Conservation (phyloP, 1,140 invertebrate species). For the Sarcophaga peregrina region DNA sequence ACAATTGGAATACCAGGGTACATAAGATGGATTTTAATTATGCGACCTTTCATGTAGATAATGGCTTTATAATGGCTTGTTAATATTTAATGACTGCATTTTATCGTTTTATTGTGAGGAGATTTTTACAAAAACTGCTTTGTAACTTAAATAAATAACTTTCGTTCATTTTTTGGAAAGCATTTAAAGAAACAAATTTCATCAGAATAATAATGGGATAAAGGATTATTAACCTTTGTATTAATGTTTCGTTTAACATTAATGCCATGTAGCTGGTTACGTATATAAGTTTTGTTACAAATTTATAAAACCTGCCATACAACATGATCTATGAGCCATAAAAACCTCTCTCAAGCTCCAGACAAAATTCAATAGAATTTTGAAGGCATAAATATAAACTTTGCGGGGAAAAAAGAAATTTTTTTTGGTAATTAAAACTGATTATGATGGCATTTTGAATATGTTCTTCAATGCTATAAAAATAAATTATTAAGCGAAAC, state of each 20-base stretch:
- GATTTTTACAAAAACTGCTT: too few relatives aligned
- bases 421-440: slow-evolving; percentile 33
- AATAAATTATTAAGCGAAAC: slow-evolving; percentile 28
- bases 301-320: neutral
- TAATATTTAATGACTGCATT: too few relatives aligned
- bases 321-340: neutral
- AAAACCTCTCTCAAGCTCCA: neutral
- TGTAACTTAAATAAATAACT: too few relatives aligned
- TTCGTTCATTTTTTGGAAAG: too few relatives aligned
- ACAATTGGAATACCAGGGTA: too few relatives aligned
- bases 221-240: neutral
- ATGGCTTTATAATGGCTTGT: too few relatives aligned
- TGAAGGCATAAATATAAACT: neutral
- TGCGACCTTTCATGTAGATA: too few relatives aligned
- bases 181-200: too few relatives aligned
- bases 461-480: slow-evolving; percentile 13
- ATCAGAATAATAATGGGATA: neutral
- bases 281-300: neutral
- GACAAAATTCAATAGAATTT: too few relatives aligned
- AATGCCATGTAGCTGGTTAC: neutral
- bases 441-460: slow-evolving; percentile 14
- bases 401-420: too few relatives aligned
- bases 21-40: too few relatives aligned
- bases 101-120: too few relatives aligned
- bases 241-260: neutral